Evolutionary conservation across 2,888 invertebrate species (phyloP), one percentile per base, ranked within the genome.

Genomic region (Chrysolina oricalcia): DNA sequence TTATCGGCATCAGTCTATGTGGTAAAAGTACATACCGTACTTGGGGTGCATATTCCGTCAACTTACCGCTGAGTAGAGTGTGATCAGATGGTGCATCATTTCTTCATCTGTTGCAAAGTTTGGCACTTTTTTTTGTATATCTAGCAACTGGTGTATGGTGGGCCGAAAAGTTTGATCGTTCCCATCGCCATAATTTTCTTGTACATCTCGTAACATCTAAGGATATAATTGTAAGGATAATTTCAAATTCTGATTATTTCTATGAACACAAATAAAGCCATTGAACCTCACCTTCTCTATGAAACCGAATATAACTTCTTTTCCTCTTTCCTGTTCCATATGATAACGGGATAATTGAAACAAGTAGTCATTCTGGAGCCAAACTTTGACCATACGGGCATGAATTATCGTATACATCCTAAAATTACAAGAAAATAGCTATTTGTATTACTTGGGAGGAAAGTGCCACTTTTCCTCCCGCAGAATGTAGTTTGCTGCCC

Each of bases 301-400:
- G 74, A 83, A 82, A 70, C 77, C 79, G 63, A 82, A 79, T 9
- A 84, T 63, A 23, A 79, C 41, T 27, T 71, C 63, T 68, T 78
- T 81, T 2, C 77, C 78, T 15, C 75, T 59, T 59, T 77, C 75
- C 27, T 81, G 76, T 67, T 81, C 77, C 62, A 65, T 76, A 59
- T 74, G 80, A 63, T 78, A 81, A 15, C 53, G 50, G 4, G 81
- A 80, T 10, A 81, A 69, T 73, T 50, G 73, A 53, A 79, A 83
- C 40, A 84, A 66, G 62, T 77, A 79, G 2, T 84, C 83, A 13
- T 76, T 70, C 71, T 84, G 82, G 3, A 84, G 64, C 83, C 84
- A 84, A 10, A 81, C 76, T 78, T 84, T 84, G 15, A 80, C 74
- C n/a, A 84, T 83, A 66, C 84, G 77, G n/a, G 81, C 77, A 50